Evolutionary conservation across 1,140 invertebrate genomes (phyloP).

Genomic region (Coenobita brevimanus): DNA sequence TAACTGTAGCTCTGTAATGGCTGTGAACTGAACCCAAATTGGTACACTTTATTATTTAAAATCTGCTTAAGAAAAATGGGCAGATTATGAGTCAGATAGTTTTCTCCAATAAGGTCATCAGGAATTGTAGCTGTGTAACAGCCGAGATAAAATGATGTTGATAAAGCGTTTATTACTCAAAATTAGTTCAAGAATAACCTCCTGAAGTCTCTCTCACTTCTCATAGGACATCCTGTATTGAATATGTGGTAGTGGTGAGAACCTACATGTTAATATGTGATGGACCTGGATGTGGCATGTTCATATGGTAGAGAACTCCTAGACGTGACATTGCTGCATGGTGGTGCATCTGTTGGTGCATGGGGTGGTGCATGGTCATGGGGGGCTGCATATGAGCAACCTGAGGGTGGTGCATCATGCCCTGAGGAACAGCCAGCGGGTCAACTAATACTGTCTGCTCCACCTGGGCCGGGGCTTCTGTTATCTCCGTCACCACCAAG

Average conservation of each 20-base stretch:
- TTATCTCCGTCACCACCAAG: conserved; percentile 69
- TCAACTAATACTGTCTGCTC: conserved; percentile 64
- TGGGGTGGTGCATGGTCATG: conserved; percentile 60
- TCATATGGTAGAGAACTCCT: conserved; percentile 61
- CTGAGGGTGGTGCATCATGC: conserved; percentile 64
- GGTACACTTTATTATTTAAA: no score
- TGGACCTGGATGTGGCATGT: conserved; percentile 60
- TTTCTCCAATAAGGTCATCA: no score
- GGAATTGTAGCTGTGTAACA: no score
- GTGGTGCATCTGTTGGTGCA: conserved; percentile 61
- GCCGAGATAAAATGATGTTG: no score
- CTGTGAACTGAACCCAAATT: no score
- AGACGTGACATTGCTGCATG: conserved; percentile 61
- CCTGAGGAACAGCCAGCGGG: conserved; percentile 48
- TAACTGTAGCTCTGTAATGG: no score
- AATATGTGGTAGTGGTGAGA: neutral
- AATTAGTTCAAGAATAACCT: no score
- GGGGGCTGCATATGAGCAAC: conserved; percentile 61
- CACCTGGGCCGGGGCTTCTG: conserved; percentile 57
- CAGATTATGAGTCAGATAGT: no score
- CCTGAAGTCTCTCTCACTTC: no score
- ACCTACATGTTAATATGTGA: conserved; percentile 56
- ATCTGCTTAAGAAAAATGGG: no score
- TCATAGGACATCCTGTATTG: neutral
- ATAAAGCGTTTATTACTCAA: no score